Conservation (phyloP, 92 coral and sea anemone species). For the Anthopleura xanthogrammica region DNA sequence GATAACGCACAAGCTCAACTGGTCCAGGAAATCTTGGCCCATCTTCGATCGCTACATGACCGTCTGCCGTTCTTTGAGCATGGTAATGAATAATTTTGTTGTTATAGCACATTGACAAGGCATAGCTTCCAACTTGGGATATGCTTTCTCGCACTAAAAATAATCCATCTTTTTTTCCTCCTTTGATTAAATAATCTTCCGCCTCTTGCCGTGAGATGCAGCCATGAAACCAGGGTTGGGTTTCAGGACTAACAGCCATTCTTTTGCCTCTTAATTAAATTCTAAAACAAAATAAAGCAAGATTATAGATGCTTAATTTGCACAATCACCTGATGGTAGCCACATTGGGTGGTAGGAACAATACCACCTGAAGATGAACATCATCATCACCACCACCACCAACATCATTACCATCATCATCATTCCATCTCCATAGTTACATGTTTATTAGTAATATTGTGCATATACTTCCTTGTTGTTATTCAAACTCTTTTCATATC, state of each 20-base stretch:
- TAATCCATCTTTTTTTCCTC: slow-evolving; percentile 75
- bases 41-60: slow-evolving; percentile 89
- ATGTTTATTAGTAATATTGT: no score
- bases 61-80: slow-evolving; percentile 88
- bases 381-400: no score
- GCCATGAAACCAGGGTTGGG: slow-evolving; percentile 86
- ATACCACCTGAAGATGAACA: no score
- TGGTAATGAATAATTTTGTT: slow-evolving; percentile 87
- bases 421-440: no score
- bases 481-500: no score
- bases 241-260: slow-evolving; percentile 32
- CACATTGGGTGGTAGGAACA: no score
- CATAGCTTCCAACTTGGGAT: slow-evolving; percentile 86
- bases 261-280: neutral
- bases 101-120: slow-evolving; percentile 89
- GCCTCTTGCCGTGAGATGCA: slow-evolving; percentile 91
- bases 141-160: slow-evolving; percentile 89
- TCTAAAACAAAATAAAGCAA: neutral
- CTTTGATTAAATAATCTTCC: slow-evolving; percentile 63
- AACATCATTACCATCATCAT: no score
- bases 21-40: slow-evolving; percentile 88
- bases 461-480: no score
- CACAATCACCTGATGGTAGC: no score
- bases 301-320: no score
- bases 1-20: slow-evolving; percentile 84